Conservation (phyloP, 2,888 invertebrate genomes). For the Nasonia oneida region DNA sequence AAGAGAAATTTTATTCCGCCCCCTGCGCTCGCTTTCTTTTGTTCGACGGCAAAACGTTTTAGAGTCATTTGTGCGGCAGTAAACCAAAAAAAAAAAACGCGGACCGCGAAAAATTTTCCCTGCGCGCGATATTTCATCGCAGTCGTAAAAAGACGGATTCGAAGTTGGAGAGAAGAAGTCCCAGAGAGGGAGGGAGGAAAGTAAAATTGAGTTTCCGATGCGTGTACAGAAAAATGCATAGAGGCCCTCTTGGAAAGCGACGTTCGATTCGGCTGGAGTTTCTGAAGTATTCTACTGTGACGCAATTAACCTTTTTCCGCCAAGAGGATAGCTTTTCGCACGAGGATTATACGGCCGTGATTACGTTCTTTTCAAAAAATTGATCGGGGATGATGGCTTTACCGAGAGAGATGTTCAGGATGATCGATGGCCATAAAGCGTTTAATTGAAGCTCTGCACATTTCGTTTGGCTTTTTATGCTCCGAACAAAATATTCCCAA, state of each 20-base stretch:
- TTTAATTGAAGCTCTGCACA: neutral
- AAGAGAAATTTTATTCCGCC: constrained; percentile 6
- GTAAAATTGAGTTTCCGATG: constrained; percentile 43
- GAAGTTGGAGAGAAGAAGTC: neutral
- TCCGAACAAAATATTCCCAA: no score
- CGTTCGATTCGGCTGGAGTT: neutral
- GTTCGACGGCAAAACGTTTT: neutral
- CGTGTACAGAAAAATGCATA: neutral
- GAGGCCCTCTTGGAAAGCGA: neutral
- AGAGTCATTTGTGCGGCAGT: neutral
- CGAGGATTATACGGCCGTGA: neutral
- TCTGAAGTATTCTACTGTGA: neutral
- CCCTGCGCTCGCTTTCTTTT: neutral
- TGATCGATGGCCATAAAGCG: neutral
- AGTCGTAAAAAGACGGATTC: neutral
- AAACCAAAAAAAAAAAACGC: neutral
- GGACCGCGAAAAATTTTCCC: neutral
- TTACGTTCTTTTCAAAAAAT: neutral
- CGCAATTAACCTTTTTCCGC: neutral
- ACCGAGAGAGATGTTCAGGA: neutral
- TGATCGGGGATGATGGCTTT: neutral
- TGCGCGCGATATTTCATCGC: neutral
- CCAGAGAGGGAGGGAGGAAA: neutral
- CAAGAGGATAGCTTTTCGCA: neutral
- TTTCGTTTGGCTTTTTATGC: neutral